A percentile compares a stretch with the other conserved stretches of the same genome.
Conservation (phyloP, 2,113 vertebrate species). For the Hylia prasina region DNA sequence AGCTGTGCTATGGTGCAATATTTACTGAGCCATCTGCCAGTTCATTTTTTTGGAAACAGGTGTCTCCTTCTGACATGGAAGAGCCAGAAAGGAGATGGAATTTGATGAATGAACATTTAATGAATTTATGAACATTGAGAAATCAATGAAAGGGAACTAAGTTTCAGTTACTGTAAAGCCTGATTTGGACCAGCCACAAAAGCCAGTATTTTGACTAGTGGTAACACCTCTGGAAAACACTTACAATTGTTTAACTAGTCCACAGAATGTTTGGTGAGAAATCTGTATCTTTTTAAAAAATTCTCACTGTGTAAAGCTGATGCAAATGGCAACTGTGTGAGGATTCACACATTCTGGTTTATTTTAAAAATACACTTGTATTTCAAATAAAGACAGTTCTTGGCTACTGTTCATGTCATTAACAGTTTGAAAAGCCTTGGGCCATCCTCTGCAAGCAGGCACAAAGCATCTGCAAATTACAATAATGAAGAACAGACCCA, state of each 20-base stretch:
- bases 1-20: not conserved
- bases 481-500: constrained; percentile 43
- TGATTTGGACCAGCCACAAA: not conserved
- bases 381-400: constrained; percentile 18
- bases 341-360: not conserved
- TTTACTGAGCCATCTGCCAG: not conserved
- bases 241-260: not conserved
- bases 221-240: not conserved
- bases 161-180: not conserved
- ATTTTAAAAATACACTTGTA: not conserved
- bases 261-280: not conserved
- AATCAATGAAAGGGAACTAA: not conserved
- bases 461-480: constrained; percentile 6
- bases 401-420: constrained; percentile 24
- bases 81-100: not conserved
- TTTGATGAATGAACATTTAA: not conserved
- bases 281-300: not conserved
- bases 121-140: not conserved
- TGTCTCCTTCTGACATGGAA: not conserved
- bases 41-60: not conserved
- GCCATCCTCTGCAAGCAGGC: not conserved
- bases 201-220: not conserved
- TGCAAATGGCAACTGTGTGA: not conserved
- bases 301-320: not conserved
- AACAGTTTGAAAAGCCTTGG: constrained; percentile 15